phyloP scores from a whole-genome alignment of 2,113 vertebrate genomes.

The Tachysurus vachellii region DNA sequence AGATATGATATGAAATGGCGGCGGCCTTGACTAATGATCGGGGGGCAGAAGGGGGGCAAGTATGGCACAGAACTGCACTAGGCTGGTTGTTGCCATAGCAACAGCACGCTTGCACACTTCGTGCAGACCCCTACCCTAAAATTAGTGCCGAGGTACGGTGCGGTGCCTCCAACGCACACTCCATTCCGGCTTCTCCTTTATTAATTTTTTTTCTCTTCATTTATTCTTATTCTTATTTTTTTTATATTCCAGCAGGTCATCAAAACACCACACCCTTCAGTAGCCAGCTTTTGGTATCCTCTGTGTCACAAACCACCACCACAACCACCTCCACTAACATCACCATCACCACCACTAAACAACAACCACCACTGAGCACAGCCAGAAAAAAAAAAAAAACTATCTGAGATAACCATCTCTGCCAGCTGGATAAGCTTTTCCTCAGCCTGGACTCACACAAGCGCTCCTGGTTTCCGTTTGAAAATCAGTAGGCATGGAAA shows the following conservation, averaged over 20 bases:
- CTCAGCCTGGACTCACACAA: conserved; percentile 6
- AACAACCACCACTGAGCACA: neutral
- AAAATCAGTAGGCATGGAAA: conserved; percentile 53
- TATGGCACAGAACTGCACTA: conserved; percentile 68
- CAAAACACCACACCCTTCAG: conserved; percentile 26
- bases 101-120: conserved; percentile 67
- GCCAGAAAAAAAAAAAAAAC: conserved; percentile 16
- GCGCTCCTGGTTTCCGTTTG: conserved; percentile 32
- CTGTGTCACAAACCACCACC: neutral
- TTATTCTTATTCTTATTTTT: too few species aligned
- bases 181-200: conserved; percentile 56
- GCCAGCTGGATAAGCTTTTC: conserved; percentile 14
- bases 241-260: conserved; percentile 2
- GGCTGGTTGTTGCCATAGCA: conserved; percentile 70
- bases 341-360: neutral
- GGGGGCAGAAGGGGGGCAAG: conserved; percentile 48
- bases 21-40: conserved; percentile 52
- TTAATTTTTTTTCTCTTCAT: conserved; percentile 54
- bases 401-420: conserved; percentile 43
- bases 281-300: neutral
- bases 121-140: conserved; percentile 76
- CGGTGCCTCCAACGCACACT: conserved; percentile 65
- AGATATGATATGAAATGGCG: conserved; percentile 48
- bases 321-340: neutral
- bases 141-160: conserved; percentile 75